Conservation (phyloP, 2,797 vertebrate genomes). For the Apogon hyalosoma region DNA sequence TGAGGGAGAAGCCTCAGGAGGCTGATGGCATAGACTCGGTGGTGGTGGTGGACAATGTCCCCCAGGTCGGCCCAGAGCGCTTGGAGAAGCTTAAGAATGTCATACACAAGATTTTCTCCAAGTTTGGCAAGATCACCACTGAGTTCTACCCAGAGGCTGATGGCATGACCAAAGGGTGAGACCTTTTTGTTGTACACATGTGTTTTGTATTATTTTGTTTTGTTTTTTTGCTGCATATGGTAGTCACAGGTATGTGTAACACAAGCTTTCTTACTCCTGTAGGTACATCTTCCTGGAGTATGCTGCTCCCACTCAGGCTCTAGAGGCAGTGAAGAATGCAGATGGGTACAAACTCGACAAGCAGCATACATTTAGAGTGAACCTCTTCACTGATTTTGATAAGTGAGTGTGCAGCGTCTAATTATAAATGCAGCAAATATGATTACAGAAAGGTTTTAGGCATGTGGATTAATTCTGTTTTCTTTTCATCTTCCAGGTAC, state of each 20-base stretch:
- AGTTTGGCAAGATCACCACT: constrained; percentile 97
- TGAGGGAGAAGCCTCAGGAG: constrained; percentile 92
- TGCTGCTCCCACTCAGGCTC: constrained; percentile 89
- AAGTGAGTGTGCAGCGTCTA: constrained; percentile 82
- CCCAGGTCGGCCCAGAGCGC: constrained; percentile 94
- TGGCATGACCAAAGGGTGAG: constrained; percentile 95
- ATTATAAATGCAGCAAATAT: background rate
- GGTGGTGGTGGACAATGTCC: constrained; percentile 95
- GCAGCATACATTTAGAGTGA: constrained; percentile 97
- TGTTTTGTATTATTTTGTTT: background rate
- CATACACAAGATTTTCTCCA: constrained; percentile 98
- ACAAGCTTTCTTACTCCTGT: background rate
- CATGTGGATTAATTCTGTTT: background rate
- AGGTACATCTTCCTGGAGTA: constrained; percentile 99
- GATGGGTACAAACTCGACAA: constrained; percentile 98
- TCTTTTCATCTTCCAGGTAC: constrained; percentile 83
- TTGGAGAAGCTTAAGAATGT: constrained; percentile 97
- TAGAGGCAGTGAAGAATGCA: constrained; percentile 94
- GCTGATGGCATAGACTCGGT: constrained; percentile 97
- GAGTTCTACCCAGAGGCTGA: constrained; percentile 96
- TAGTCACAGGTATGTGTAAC: background rate
- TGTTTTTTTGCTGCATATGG: background rate
- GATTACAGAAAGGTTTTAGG: background rate
- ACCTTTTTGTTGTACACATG: background rate
- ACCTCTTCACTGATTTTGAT: constrained; percentile 98